Evolutionary conservation across 2,888 invertebrate genomes (phyloP), one percentile per base, ranked within the genome.

Genomic region (Helleia helle): DNA sequence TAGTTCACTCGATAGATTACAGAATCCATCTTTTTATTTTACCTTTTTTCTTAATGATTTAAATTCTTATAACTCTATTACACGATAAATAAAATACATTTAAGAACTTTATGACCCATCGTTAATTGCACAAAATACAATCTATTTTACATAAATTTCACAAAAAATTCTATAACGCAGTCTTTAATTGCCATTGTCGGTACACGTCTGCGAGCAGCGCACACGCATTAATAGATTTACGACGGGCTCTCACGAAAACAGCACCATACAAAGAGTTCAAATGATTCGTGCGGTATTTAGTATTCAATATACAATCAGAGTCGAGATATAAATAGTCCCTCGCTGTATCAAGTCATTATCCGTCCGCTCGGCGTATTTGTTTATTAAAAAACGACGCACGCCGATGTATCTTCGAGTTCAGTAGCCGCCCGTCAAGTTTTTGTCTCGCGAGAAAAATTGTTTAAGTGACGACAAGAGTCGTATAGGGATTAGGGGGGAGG

Each of bases 361-460:
- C 25, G 31, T 31, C 12, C 40, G 15, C 25, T 31, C 25, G 15
- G 9, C 31, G 40, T 25, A 40, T 40, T 40, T 40, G 40, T 40
- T 40, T 40, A 40, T 15, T 40, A 17, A 40, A 25, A 40, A 30
- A 40, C 30, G 15, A 31, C 40, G 25, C 17, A 24, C 29, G n/a
- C n/a, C n/a, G 24, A 13, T n/a, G 39, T 28, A 25, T 25, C 14
- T 13, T 40, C 31, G 42, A 42, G 42, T 37, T 42, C 39, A 39
- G 38, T 22, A 39, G 36, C 31, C 42, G 45, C 25, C 38, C 14
- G 45, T 37, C 42, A 26, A 45, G 42, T 47, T 47, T 47, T 47
- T 47, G 45, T 37, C 36, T 22, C 9, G 38, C 25, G 26, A 42
- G 42, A 47, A 47, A 45, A 45, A 45, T 46, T 24, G 22, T 29